These are phyloP conservation scores for Plebejus anna DNA, from an alignment of 2,888 invertebrate species.

Conservation along the genomic window DNA sequence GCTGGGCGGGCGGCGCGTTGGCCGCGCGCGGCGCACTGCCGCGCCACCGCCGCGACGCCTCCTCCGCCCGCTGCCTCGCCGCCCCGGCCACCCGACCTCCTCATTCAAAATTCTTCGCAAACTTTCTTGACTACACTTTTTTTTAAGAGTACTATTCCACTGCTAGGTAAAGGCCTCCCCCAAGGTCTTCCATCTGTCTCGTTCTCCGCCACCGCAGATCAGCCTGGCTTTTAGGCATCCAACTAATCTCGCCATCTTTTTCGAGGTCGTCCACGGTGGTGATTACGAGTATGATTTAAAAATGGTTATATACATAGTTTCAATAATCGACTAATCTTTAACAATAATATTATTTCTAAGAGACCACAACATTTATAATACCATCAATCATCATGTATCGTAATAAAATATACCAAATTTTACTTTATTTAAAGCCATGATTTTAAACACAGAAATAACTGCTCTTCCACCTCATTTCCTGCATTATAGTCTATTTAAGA, in stretches of 20 bases:
- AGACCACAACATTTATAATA: too few relatives aligned
- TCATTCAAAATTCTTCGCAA: conserved; percentile 73
- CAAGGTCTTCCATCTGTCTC: too few relatives aligned
- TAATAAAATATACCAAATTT: background rate
- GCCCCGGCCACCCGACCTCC: conserved; percentile 49
- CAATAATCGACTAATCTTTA: background rate
- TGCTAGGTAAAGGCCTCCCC: too few relatives aligned
- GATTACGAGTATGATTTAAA: background rate
- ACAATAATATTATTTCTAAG: too few relatives aligned
- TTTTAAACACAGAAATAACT: conserved; percentile 3
- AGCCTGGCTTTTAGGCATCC: too few relatives aligned
- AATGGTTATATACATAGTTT: background rate
- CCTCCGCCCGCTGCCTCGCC: conserved; percentile 44
- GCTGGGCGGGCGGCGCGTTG: too few relatives aligned
- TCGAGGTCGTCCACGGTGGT: too few relatives aligned
- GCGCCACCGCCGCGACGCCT: conserved; percentile 62
- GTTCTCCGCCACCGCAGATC: too few relatives aligned
- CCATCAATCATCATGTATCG: too few relatives aligned
- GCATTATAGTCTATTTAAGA: background rate
- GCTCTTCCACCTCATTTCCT: background rate
- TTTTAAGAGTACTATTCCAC: too few relatives aligned
- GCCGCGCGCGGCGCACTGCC: conserved; percentile 81
- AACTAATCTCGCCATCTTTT: too few relatives aligned
- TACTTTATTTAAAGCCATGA: background rate
- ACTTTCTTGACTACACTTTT: conserved; percentile 44